Conservation (phyloP, 2,888 invertebrate species). For the Teleiodes luculella region DNA sequence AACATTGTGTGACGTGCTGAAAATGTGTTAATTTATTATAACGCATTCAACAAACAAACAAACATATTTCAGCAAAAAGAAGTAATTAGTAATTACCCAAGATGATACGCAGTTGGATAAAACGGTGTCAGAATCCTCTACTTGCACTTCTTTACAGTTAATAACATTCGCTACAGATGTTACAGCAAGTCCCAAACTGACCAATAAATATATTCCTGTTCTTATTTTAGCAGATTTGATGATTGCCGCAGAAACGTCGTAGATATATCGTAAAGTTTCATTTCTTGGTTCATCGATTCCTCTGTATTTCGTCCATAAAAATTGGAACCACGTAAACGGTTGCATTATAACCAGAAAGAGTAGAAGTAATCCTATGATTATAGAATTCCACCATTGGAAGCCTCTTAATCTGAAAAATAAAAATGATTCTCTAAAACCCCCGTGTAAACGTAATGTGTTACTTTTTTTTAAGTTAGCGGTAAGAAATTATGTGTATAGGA, state of each 20-base stretch:
- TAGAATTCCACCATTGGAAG: constrained; percentile 55
- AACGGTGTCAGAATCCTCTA: constrained; percentile 35
- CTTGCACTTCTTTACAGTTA: constrained; percentile 52
- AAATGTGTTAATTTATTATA: constrained; percentile 35
- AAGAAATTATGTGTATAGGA: too few species aligned
- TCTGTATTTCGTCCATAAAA: constrained; percentile 79
- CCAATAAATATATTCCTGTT: constrained; percentile 81
- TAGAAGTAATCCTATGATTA: constrained; percentile 42
- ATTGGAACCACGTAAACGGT: constrained; percentile 87
- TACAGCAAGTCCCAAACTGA: constrained; percentile 80
- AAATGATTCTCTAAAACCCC: too few species aligned
- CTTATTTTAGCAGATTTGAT: constrained; percentile 81
- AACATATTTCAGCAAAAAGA: not conserved
- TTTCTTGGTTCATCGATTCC: constrained; percentile 78
- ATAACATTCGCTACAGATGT: constrained; percentile 83
- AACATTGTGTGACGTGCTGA: constrained; percentile 88
- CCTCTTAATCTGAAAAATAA: constrained; percentile 56
- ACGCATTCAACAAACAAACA: constrained; percentile 18
- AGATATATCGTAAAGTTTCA: constrained; percentile 74
- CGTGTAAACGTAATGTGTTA: too few species aligned
- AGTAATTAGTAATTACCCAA: constrained; percentile 56
- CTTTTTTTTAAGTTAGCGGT: too few species aligned
- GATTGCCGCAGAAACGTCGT: constrained; percentile 79
- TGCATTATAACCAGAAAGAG: constrained; percentile 72
- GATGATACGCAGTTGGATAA: constrained; percentile 70